These are phyloP conservation scores for Nyctibius bracteatus DNA, from an alignment of 2,113 vertebrate species.

Conservation along the genomic window DNA sequence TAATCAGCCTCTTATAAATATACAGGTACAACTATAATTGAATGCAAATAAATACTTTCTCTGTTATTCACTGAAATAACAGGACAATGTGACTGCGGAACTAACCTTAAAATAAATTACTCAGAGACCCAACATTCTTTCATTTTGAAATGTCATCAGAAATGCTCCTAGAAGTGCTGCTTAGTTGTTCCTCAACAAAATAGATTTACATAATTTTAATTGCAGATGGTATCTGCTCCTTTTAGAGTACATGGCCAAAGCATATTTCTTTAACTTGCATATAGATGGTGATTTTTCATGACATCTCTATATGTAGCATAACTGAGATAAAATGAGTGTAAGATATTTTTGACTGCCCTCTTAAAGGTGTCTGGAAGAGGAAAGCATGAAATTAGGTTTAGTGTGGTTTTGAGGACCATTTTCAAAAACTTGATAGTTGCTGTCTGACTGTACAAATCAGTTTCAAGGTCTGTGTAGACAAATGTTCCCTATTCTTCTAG, in stretches of 20 bases:
- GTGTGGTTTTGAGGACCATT: background rate
- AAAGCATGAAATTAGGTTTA: background rate
- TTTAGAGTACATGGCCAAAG: conserved; percentile 12
- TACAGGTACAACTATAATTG: background rate
- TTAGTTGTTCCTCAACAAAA: background rate
- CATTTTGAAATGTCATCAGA: background rate
- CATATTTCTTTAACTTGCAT: conserved; percentile 10
- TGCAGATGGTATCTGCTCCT: conserved; percentile 12
- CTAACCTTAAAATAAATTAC: background rate
- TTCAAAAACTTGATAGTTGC: background rate
- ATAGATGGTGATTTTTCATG: conserved; percentile 8
- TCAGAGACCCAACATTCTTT: background rate
- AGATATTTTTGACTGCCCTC: conserved; percentile 14
- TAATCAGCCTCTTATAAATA: background rate
- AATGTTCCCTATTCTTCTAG: background rate
- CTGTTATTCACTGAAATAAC: background rate
- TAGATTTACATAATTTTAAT: background rate
- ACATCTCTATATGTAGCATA: background rate
- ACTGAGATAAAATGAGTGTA: background rate
- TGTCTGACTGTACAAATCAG: background rate
- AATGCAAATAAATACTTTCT: background rate
- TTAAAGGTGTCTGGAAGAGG: background rate
- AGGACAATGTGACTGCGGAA: background rate
- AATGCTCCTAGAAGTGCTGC: background rate
- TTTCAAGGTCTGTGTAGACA: background rate